These are phyloP conservation scores for Monochamus alternatus DNA, from an alignment of 2,888 invertebrate species.

Conservation along the genomic window DNA sequence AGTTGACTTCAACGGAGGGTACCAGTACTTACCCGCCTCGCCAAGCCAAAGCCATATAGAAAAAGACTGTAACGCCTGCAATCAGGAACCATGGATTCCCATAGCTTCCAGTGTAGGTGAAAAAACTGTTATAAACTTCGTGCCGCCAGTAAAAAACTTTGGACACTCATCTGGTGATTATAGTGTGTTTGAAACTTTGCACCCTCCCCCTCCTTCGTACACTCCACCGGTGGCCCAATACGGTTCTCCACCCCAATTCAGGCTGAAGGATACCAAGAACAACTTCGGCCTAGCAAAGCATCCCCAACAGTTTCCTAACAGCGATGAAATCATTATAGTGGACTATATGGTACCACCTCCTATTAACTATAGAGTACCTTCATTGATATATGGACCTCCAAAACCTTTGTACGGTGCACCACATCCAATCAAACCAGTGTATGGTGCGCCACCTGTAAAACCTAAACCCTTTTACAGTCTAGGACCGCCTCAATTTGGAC, in stretches of 20 bases:
- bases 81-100: conserved; percentile 88
- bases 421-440: neutral
- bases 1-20: conserved; percentile 48
- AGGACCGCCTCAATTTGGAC: conserved; percentile 47
- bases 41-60: conserved; percentile 50
- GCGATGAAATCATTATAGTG: conserved; percentile 37
- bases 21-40: conserved; percentile 59
- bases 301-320: neutral
- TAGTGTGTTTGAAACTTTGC: conserved; percentile 40
- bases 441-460: conserved; percentile 12
- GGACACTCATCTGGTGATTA: conserved; percentile 39
- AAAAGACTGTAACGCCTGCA: conserved; percentile 83
- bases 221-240: conserved; percentile 28
- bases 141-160: conserved; percentile 49
- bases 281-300: conserved; percentile 31
- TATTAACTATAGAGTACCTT: conserved; percentile 27
- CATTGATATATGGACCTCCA: conserved; percentile 41
- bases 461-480: conserved; percentile 49
- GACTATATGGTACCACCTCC: conserved; percentile 56
- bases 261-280: conserved; percentile 24
- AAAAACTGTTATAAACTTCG: conserved; percentile 62
- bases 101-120: conserved; percentile 72
- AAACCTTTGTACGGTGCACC: neutral
- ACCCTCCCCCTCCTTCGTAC: conserved; percentile 34
- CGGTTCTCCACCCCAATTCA: conserved; percentile 38